Evolutionary conservation across 2,888 invertebrate species (phyloP), one percentile per base, ranked within the genome.

Genomic region (Nycteola revayana): DNA sequence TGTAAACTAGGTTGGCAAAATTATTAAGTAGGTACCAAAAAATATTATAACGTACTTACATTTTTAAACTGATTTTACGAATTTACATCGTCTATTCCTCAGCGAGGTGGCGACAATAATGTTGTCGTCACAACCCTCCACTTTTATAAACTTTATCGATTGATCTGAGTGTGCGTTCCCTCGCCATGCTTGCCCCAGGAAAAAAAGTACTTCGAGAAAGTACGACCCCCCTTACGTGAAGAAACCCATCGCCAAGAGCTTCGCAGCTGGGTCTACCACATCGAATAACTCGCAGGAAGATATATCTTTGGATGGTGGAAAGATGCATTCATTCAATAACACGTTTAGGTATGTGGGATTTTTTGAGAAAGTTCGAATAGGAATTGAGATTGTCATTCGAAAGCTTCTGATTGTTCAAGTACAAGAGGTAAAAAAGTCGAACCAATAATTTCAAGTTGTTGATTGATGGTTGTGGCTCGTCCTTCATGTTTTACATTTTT

Each of bases 161-260:
- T 88, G 83, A 88, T 88, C 84, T 83, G 87, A 87, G 87, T 86
- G 86, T 85, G 86, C 87, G 86, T 86, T 86, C 83, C 82, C 75
- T 73, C 87, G 85, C 84, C 87, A 80, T 87, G 87, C 87, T 78
- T 80, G 78, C 86, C 74, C 74, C 90, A 94, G 94, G 93, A 94
- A 95, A 92, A 96, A 95, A 92, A 95, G 95, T 75, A 94, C 95
- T 58, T 92, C 95, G 82, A 94, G 94, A 81, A 96, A 95, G 84
- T 96, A 95, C 84, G 96, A 96, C 83, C 94, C 94, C 65, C 95
- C 95, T 36, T 96, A 95, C 89, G 91, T 92, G 75, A 95, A 95
- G 91, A 95, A 95, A 77, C 94, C 95, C 28, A 92, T 93, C 59
- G 91, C 92, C 60, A 94, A 93, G 90, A 94, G 91, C 80, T 93